A percentile compares a stretch with the other conserved stretches of the same genome.
These are phyloP conservation scores for Nipponacmea schrenckii DNA, from an alignment of 2,888 invertebrate genomes.

Conservation along the genomic window DNA sequence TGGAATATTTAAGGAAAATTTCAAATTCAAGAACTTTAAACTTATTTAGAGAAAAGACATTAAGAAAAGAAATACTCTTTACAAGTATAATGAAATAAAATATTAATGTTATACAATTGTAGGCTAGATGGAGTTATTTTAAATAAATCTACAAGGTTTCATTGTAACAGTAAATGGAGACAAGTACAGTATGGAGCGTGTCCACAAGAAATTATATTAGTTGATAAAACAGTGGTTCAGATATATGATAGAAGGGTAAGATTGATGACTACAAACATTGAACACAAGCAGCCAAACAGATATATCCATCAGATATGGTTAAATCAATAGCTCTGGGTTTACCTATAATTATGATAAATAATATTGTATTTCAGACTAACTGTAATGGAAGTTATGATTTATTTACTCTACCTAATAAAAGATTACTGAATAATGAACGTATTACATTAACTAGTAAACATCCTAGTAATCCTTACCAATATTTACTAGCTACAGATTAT, in stretches of 20 bases:
- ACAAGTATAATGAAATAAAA: too few relatives aligned
- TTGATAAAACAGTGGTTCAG: slow-evolving; percentile 43
- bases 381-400: slow-evolving; percentile 36
- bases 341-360: too few relatives aligned
- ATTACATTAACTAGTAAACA: slow-evolving; percentile 35
- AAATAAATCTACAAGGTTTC: slow-evolving; percentile 34
- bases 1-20: too few relatives aligned
- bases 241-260: slow-evolving; percentile 50
- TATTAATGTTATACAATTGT: not conserved
- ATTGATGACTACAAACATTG: too few relatives aligned
- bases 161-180: slow-evolving; percentile 39
- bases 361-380: slow-evolving; percentile 26
- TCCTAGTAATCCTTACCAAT: slow-evolving; percentile 38
- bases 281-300: too few relatives aligned
- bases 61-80: too few relatives aligned
- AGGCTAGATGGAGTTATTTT: slow-evolving; percentile 21
- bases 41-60: too few relatives aligned
- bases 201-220: slow-evolving; percentile 44
- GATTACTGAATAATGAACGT: slow-evolving; percentile 39
- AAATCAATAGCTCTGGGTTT: too few relatives aligned
- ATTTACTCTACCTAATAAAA: slow-evolving; percentile 45
- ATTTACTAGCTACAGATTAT: slow-evolving; percentile 51
- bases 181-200: slow-evolving; percentile 47
- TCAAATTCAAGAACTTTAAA: too few relatives aligned
- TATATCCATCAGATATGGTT: too few relatives aligned